A percentile compares a stretch with the other conserved stretches of the same genome.
Evolutionary conservation across 2,113 vertebrate species (phyloP).

Genomic region (Perca fluviatilis): DNA sequence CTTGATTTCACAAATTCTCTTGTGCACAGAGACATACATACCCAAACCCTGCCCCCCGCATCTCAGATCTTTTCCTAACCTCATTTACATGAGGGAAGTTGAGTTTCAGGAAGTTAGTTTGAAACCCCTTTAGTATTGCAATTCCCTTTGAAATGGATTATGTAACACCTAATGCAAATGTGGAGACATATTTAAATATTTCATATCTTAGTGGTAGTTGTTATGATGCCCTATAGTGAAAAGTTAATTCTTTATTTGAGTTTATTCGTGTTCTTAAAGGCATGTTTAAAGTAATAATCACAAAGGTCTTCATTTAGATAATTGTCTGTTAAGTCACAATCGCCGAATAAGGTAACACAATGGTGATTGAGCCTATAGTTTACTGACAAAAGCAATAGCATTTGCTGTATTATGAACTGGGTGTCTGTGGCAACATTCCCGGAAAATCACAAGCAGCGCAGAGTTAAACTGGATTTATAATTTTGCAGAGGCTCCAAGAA

Average conservation of each 20-base stretch:
- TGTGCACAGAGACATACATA: constrained; percentile 49
- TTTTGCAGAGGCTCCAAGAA: too few species aligned
- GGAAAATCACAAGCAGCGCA: too few species aligned
- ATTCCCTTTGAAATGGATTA: constrained; percentile 62
- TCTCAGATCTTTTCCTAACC: constrained; percentile 68
- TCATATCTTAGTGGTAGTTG: constrained; percentile 18
- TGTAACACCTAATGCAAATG: constrained; percentile 63
- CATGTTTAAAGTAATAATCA: constrained; percentile 10
- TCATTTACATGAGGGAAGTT: constrained; percentile 69
- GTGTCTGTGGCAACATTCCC: too few species aligned
- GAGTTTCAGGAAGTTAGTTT: constrained; percentile 68
- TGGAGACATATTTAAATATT: constrained; percentile 57
- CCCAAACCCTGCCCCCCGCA: constrained; percentile 45
- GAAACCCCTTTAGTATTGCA: constrained; percentile 57
- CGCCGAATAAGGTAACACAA: too few species aligned
- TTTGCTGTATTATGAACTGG: too few species aligned
- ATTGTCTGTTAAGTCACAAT: too few species aligned
- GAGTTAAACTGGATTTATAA: too few species aligned
- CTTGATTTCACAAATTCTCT: constrained; percentile 65
- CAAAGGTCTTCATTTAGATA: too few species aligned
- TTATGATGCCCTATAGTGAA: constrained; percentile 4
- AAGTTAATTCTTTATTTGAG: constrained; percentile 2
- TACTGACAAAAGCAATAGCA: background rate
- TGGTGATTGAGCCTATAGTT: too few species aligned
- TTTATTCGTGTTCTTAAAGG: background rate